These are phyloP conservation scores for Euura saliciscinereae DNA, from an alignment of 1,140 invertebrate species.

Conservation along the genomic window DNA sequence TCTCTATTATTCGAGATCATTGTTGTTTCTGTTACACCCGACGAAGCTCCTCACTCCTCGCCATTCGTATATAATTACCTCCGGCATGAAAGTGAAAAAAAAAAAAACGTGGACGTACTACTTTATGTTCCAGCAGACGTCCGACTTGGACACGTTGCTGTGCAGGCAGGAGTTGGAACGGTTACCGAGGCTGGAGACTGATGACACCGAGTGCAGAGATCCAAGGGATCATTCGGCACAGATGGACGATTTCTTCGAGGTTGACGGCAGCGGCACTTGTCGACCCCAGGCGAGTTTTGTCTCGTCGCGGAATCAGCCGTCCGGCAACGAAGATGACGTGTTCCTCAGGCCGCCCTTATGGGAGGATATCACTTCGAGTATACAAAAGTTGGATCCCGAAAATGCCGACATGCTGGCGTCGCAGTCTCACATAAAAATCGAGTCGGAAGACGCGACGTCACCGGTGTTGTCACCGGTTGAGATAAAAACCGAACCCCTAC, in stretches of 20 bases:
- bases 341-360: constrained; percentile 83
- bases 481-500: constrained; percentile 71
- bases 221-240: constrained; percentile 65
- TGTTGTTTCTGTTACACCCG: too few species aligned
- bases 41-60: too few species aligned
- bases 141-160: constrained; percentile 67
- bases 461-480: constrained; percentile 75
- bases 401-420: constrained; percentile 83
- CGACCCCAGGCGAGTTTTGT: constrained; percentile 60
- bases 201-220: constrained; percentile 60
- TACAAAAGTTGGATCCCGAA: constrained; percentile 86
- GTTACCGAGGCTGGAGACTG: constrained; percentile 62
- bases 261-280: constrained; percentile 40
- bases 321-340: constrained; percentile 72
- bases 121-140: constrained; percentile 59
- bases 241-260: constrained; percentile 75
- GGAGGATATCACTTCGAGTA: constrained; percentile 89
- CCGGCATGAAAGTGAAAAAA: too few species aligned
- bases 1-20: too few species aligned
- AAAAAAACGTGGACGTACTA: too few species aligned
- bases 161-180: constrained; percentile 66
- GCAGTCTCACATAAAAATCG: constrained; percentile 70
- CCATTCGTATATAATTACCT: too few species aligned
- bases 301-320: constrained; percentile 57
- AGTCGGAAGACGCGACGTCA: constrained; percentile 70